phyloP scores from a whole-genome alignment of 2,113 vertebrate species.

The Microcebus lehilahytsara region DNA sequence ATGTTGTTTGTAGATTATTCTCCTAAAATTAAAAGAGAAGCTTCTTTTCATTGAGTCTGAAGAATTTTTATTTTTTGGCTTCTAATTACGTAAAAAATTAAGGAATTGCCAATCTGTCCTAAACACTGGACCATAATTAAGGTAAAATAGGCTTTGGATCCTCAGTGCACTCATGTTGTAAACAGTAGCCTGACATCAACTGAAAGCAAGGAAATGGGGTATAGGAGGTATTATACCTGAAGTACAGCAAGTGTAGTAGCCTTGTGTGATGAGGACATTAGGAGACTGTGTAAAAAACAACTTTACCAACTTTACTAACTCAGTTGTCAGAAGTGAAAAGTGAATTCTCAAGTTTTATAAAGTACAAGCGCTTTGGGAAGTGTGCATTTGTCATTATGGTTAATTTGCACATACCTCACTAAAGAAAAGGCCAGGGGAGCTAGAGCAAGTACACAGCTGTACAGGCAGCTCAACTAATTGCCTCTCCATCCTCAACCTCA shows the following conservation, averaged over 20 bases:
- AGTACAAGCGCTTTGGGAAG: constrained; percentile 81
- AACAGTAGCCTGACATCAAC: neutral
- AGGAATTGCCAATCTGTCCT: neutral
- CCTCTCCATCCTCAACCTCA: constrained; percentile 92
- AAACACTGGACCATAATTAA: neutral
- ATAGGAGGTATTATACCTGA: neutral
- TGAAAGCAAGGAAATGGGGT: neutral
- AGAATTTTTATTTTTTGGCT: neutral
- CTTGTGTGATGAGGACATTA: neutral
- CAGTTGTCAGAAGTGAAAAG: constrained; percentile 71
- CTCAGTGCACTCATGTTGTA: neutral
- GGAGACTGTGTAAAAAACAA: neutral
- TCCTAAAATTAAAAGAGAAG: constrained; percentile 20
- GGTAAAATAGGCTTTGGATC: neutral
- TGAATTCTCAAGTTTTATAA: constrained; percentile 73
- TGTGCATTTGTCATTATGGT: constrained; percentile 88
- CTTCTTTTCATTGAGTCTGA: neutral
- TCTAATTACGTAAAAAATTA: neutral
- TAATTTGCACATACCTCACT: constrained; percentile 89
- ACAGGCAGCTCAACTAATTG: constrained; percentile 91
- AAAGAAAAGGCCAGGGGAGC: constrained; percentile 87
- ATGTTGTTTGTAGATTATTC: neutral
- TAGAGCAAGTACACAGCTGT: constrained; percentile 92
- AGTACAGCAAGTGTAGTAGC: neutral
- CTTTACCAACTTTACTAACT: neutral